These are phyloP conservation scores for Myotis brandtii DNA, from an alignment of 2,113 vertebrate genomes.

Conservation along the genomic window DNA sequence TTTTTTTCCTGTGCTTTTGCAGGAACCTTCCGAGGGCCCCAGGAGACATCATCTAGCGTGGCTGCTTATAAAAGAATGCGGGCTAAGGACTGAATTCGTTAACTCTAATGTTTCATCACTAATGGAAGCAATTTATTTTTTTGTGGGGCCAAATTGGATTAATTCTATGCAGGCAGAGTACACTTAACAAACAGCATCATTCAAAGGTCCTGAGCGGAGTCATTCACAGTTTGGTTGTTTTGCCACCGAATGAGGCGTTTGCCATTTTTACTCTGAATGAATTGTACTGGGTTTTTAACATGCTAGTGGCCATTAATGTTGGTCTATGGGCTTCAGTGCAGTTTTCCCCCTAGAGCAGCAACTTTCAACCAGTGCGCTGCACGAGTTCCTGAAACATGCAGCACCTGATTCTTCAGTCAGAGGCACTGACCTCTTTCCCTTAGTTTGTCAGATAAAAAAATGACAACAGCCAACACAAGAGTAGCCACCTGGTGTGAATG, in stretches of 20 bases:
- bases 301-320: background rate
- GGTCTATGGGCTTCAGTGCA: background rate
- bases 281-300: background rate
- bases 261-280: background rate
- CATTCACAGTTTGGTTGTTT: constrained; percentile 1
- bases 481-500: background rate
- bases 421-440: background rate
- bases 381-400: background rate
- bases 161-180: constrained; percentile 38
- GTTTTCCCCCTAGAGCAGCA: background rate
- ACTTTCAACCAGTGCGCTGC: background rate
- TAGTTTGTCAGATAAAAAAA: background rate
- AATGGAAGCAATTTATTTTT: constrained; percentile 58
- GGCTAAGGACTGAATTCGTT: background rate
- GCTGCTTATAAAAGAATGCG: background rate
- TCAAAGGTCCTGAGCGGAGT: constrained; percentile 42
- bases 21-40: background rate
- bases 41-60: background rate
- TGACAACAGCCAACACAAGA: background rate
- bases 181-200: background rate
- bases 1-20: background rate
- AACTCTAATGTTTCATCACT: constrained; percentile 58
- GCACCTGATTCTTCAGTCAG: background rate
- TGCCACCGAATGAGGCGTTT: background rate
- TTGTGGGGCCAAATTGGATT: constrained; percentile 69